Base-by-base conservation (phyloP, 2,113 vertebrate genomes). In the Microtus pennsylvanicus region DNA sequence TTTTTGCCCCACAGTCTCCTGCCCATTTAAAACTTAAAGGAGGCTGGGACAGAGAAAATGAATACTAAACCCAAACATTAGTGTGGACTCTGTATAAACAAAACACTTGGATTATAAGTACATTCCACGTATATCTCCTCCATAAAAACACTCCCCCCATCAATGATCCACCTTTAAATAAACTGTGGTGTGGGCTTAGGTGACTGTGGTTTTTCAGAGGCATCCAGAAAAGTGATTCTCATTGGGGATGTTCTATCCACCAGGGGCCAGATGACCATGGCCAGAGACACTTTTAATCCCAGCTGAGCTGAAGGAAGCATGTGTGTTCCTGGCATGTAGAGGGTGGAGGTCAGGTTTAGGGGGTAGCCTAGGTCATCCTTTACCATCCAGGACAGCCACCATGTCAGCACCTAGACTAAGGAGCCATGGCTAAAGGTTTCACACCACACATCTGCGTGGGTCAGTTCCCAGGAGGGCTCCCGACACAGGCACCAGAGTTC, bases 1-100 rank as follows among this genome's bases (percentile, higher is more conserved):
- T n/a, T 28, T 94, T 81, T 47, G 70, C 17, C 5, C n/a, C 45
- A 76, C 0, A 61, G 17, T 7, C 5, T 50, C 42, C 65, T 80
- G 72, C 38, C 63, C 63, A 90, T 21, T 50, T 75, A 92, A 90
- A 93, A 24, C n/a, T 86, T 95, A 72, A 76, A 69, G 35, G 45
- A 93, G 69, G 30, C 21, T n/a, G 74, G 80, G 65, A 47, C 67
- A 47, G 90, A 72, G 30, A 58, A 91, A 80, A 38, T 11, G 52
- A n/a, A 8, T 22, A 90, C 65, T 74, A 88, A 87, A 87, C 91
- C 67, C 33, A 95, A 92, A 82, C 50, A 74, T 12, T 26, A 47
- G 45, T 69, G 38, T 42, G 63, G 65, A 87, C 50, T 82, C 65
- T 86, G 55, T 42, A 35, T 47, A 74, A 61, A 77, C 0, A 16